Conservation (phyloP, 2,797 vertebrate species). For the Tiaroga cobitis region DNA sequence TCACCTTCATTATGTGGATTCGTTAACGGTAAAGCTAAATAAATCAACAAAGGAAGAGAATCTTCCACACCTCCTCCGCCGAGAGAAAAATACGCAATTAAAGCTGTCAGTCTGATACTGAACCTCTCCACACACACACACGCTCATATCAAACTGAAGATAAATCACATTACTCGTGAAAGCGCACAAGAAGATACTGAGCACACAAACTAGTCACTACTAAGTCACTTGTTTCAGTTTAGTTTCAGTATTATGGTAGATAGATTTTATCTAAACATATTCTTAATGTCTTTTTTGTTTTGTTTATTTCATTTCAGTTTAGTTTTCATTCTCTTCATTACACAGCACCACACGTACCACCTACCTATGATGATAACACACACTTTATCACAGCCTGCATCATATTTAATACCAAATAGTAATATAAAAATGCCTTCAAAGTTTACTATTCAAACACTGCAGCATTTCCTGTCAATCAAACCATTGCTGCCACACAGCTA, state of each 20-base stretch:
- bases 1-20: constrained; percentile 11
- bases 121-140: not conserved
- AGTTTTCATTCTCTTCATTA: not conserved
- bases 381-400: not conserved
- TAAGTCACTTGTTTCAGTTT: not conserved
- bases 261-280: not conserved
- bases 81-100: not conserved
- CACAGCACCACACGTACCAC: too few species aligned
- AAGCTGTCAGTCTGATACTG: constrained; percentile 6
- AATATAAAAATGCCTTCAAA: not conserved
- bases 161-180: constrained; percentile 38
- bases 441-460: not conserved
- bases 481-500: not conserved
- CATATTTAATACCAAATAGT: not conserved
- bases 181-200: not conserved
- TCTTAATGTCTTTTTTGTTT: not conserved
- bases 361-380: not conserved
- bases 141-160: constrained; percentile 21
- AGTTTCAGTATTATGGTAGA: not conserved
- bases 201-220: not conserved
- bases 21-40: not conserved
- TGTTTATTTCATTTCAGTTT: not conserved
- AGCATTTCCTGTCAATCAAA: not conserved
- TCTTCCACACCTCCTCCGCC: not conserved
- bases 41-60: constrained; percentile 16